Evolutionary conservation across 2,888 invertebrate genomes (phyloP), one percentile per base, ranked within the genome.

Genomic region (Seira sanloemensis): DNA sequence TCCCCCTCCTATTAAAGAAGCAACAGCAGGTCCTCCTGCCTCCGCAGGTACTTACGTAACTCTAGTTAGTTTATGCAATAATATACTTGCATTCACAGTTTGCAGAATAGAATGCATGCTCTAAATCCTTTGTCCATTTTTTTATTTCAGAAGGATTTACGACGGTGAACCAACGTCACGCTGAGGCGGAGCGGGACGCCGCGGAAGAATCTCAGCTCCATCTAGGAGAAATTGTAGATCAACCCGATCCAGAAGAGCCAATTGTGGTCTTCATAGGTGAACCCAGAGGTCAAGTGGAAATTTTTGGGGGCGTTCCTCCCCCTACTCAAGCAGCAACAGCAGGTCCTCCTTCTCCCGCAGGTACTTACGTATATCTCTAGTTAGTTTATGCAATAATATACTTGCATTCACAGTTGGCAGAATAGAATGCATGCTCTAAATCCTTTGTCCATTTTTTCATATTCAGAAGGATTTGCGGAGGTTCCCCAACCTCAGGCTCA

Each of bases 301-400:
- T 84, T 78, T 78, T 84, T 78, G 78, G 78, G 84, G 78, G 84
- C 84, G 78, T 84, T 84, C 84, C 84, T 78, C 78, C 84, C 50
- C 84, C 84, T 37, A 62, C 71, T 74, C 74, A 73, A 74, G 72
- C 78, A 71, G 74, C 78, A 19, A 50, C 50, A 50, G 50, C 50
- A n/a, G 78, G 78, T 9, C 68, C 78, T 78, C 84, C 84, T 78
- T 84, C 84, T 9, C 78, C 84, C 19, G 66, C 84, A 67, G 78
- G 84, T 84, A 74, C 19, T 50, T 50, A 50, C 50, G 12, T 16
- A n/a, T 16, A n/a, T n/a, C n/a, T n/a, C n/a, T n/a, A n/a, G n/a
- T n/a, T n/a, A n/a, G n/a, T n/a, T n/a, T n/a, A n/a, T n/a, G n/a
- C n/a, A n/a, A n/a, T n/a, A n/a, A n/a, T n/a, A n/a, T n/a, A n/a